phyloP scores from a whole-genome alignment of 1,140 invertebrate genomes.

The Druon quercuslanigerum region DNA sequence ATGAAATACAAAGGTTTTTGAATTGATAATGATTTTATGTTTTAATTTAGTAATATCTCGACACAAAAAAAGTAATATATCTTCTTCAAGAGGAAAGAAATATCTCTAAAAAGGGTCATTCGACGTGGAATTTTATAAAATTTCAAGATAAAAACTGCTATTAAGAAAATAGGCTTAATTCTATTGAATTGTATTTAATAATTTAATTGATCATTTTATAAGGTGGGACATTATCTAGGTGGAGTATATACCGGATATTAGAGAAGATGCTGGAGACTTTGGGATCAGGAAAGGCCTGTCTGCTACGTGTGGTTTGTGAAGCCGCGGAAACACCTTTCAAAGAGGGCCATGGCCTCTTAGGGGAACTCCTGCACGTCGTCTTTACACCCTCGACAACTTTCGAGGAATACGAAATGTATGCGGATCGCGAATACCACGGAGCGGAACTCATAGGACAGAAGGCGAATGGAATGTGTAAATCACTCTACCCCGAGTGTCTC shows the following conservation, averaged over 20 bases:
- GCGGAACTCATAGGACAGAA: slow-evolving; percentile 79
- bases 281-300: slow-evolving; percentile 78
- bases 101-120: too few species aligned
- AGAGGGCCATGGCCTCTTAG: slow-evolving; percentile 80
- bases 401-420: slow-evolving; percentile 79
- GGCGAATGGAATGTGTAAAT: slow-evolving; percentile 75
- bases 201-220: not conserved
- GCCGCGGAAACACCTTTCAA: slow-evolving; percentile 81
- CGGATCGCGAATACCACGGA: slow-evolving; percentile 81
- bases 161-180: too few species aligned
- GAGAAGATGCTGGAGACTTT: slow-evolving; percentile 75
- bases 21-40: too few species aligned
- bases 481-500: slow-evolving; percentile 80
- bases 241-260: slow-evolving; percentile 78
- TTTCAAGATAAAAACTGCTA: too few species aligned
- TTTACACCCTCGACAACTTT: slow-evolving; percentile 81
- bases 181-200: not conserved
- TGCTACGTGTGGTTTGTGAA: slow-evolving; percentile 84
- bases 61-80: too few species aligned
- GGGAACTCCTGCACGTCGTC: slow-evolving; percentile 82
- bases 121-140: too few species aligned
- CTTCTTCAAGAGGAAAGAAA: too few species aligned
- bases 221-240: slow-evolving; percentile 63
- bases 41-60: too few species aligned
- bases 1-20: too few species aligned